Conservation (phyloP, 2,113 vertebrate genomes). For the Caranx ignobilis region DNA sequence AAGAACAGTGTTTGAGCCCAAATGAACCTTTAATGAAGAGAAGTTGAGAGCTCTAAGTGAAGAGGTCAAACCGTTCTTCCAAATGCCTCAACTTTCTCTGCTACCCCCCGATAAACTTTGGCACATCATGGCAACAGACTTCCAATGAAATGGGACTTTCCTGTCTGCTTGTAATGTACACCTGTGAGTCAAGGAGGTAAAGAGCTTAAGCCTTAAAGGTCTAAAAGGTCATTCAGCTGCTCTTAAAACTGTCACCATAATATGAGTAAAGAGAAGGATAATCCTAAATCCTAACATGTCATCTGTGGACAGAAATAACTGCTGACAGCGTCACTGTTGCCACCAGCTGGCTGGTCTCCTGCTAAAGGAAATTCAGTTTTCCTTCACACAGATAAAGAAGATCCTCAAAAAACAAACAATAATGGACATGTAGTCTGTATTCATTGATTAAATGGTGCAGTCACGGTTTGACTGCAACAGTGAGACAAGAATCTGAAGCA, state of each 20-base stretch:
- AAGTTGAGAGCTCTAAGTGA: background rate
- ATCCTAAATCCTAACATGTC: conserved; percentile 32
- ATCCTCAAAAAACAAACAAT: background rate
- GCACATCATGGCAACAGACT: background rate
- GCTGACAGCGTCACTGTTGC: conserved; percentile 3
- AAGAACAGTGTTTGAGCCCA: background rate
- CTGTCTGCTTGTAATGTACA: background rate
- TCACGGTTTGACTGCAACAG: background rate
- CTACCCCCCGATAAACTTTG: too few relatives aligned
- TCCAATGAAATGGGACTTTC: background rate
- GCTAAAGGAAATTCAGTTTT: background rate
- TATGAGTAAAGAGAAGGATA: conserved; percentile 15
- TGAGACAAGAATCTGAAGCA: background rate
- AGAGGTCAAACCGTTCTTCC: background rate
- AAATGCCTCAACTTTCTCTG: background rate
- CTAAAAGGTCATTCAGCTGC: conserved; percentile 19
- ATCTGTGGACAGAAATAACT: conserved; percentile 38
- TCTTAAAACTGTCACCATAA: conserved; percentile 31
- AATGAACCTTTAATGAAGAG: background rate
- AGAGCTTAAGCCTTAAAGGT: conserved; percentile 2
- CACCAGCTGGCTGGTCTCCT: background rate
- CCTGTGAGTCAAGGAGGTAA: conserved; percentile 11
- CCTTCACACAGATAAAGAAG: background rate
- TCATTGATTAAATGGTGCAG: too few relatives aligned
- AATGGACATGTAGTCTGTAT: background rate